Evolutionary conservation across 2,113 vertebrate species (phyloP).

Genomic region (Spheniscus mendiculus): DNA sequence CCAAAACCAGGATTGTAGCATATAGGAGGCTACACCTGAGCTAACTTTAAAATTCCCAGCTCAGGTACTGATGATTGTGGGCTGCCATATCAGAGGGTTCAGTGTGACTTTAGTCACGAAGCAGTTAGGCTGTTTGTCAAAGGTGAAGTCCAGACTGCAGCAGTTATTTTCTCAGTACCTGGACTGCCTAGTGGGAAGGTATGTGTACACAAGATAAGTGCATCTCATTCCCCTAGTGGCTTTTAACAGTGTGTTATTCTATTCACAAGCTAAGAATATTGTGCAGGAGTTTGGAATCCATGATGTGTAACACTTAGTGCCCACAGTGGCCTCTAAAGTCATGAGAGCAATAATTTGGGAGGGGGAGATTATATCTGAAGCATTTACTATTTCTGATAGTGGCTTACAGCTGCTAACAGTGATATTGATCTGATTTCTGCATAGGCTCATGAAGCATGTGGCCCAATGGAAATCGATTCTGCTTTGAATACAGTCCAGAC

Average conservation of each 20-base stretch:
- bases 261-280: background rate
- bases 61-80: background rate
- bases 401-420: background rate
- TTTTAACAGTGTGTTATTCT: background rate
- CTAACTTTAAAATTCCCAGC: background rate
- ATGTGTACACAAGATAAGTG: too few species aligned
- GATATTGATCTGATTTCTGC: background rate
- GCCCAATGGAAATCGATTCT: constrained; percentile 97
- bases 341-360: background rate
- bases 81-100: background rate
- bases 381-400: background rate
- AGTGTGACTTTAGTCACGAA: background rate
- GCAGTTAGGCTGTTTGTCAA: background rate
- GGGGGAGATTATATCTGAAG: background rate
- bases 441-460: constrained; percentile 96
- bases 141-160: background rate
- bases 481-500: constrained; percentile 93
- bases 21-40: background rate
- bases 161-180: background rate
- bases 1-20: background rate
- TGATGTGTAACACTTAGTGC: background rate
- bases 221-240: background rate
- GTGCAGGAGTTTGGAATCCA: background rate
- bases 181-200: background rate
- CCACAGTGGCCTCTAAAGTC: background rate